Percentiles rank a stretch among this genome's conserved stretches.
phyloP scores from a whole-genome alignment of 2,113 vertebrate species.

The Gadus chalcogrammus region DNA sequence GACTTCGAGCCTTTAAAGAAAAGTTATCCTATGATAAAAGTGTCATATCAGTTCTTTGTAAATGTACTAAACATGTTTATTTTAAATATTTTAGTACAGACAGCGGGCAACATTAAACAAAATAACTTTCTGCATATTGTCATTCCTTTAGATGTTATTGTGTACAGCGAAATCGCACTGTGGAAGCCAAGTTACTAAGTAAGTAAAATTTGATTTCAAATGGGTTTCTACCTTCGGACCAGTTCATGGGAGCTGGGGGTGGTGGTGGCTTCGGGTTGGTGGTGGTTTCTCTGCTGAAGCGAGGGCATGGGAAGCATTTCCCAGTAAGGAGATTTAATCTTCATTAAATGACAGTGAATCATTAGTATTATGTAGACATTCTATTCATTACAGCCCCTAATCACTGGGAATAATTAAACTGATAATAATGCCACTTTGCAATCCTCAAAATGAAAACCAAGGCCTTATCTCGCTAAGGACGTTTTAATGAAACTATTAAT shows the following conservation, averaged over 20 bases:
- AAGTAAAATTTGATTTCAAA: slow-evolving; percentile 18
- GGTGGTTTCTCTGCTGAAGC: slow-evolving; percentile 19
- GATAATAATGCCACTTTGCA: slow-evolving; percentile 68
- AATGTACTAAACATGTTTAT: neutral
- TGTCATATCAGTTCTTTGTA: too few species aligned
- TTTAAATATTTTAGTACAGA: too few species aligned
- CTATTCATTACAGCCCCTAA: slow-evolving; percentile 66
- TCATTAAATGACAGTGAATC: slow-evolving; percentile 53
- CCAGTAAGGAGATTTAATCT: slow-evolving; percentile 31
- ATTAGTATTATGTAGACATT: slow-evolving; percentile 56
- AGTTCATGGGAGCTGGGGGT: neutral
- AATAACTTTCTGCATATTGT: slow-evolving; percentile 10
- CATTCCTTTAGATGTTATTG: slow-evolving; percentile 28
- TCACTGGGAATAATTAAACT: slow-evolving; percentile 70
- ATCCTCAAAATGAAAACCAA: slow-evolving; percentile 64
- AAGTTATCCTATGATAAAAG: too few species aligned
- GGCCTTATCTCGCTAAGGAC: slow-evolving; percentile 66
- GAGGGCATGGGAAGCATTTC: slow-evolving; percentile 25
- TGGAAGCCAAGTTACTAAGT: slow-evolving; percentile 1
- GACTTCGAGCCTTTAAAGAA: too few species aligned
- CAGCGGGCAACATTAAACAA: too few species aligned
- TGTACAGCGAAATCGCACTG: slow-evolving; percentile 13
- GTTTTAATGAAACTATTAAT: slow-evolving; percentile 68
- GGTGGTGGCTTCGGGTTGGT: too few species aligned
- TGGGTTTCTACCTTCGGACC: slow-evolving; percentile 20